Conservation (phyloP, 2,797 vertebrate species). For the Squalus acanthias region DNA sequence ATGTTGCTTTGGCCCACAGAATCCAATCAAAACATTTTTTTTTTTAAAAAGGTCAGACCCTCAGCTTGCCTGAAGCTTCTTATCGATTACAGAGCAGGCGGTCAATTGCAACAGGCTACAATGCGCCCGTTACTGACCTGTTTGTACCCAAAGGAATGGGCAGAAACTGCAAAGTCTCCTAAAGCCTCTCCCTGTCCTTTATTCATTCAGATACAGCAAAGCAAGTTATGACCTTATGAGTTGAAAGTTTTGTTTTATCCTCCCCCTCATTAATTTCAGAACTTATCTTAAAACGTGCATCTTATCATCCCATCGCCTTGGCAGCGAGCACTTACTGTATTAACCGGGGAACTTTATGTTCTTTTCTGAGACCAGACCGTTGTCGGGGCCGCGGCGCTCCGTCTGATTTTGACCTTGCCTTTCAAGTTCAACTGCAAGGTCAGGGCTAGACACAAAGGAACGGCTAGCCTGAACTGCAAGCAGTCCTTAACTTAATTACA, state of each 20-base stretch:
- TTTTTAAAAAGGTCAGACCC: not conserved
- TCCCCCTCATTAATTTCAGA: not conserved
- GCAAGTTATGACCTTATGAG: not conserved
- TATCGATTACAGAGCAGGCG: not conserved
- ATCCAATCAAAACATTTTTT: not conserved
- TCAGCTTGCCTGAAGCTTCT: not conserved
- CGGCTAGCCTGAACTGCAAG: not conserved
- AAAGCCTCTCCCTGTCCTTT: not conserved
- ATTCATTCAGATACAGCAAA: not conserved
- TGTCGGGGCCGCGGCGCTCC: conserved; percentile 1
- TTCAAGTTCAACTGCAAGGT: conserved; percentile 71
- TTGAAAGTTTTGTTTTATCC: not conserved
- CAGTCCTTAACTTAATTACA: conserved; percentile 25
- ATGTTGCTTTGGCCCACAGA: not conserved
- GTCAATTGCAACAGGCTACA: not conserved
- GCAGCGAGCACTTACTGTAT: not conserved
- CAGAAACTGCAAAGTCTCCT: not conserved
- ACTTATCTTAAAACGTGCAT: conserved; percentile 20
- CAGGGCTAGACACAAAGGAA: conserved; percentile 56
- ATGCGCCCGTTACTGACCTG: not conserved
- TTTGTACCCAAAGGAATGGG: not conserved
- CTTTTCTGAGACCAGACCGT: conserved; percentile 13
- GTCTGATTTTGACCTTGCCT: conserved; percentile 41
- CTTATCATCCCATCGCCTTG: conserved; percentile 19
- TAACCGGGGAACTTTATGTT: conserved; percentile 10